Evolutionary conservation across 2,113 vertebrate species (phyloP).

Genomic region (Psilopsiagon aurifrons): DNA sequence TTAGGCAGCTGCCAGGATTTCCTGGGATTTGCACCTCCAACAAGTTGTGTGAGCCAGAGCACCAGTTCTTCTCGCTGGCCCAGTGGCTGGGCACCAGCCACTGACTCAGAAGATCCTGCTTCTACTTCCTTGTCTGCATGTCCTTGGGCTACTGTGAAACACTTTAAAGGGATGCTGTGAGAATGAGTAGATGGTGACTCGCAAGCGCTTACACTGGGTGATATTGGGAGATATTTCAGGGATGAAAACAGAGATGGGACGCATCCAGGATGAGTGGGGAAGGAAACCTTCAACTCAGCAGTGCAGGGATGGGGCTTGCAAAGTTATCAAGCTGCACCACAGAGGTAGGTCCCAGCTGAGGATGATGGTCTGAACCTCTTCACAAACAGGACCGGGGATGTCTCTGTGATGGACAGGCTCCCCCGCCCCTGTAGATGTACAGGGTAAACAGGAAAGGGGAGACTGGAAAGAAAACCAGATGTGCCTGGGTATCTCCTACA

Average conservation of each 20-base stretch:
- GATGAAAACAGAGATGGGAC: not conserved
- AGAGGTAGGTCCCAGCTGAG: not conserved
- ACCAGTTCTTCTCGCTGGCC: conserved; percentile 44
- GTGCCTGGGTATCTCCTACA: not conserved
- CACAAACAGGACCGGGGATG: not conserved
- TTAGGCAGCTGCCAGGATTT: not conserved
- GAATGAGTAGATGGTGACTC: not conserved
- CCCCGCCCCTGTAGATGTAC: not conserved
- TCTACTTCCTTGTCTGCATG: conserved; percentile 24
- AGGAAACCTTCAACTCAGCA: not conserved
- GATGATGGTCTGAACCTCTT: not conserved
- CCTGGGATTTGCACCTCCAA: not conserved
- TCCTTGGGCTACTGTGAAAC: conserved; percentile 36
- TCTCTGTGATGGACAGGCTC: not conserved
- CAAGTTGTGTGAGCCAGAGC: not conserved
- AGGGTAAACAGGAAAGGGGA: not conserved
- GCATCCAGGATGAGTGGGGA: not conserved
- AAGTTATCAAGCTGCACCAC: not conserved
- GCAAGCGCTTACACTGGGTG: fast-evolving
- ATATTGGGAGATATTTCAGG: not conserved
- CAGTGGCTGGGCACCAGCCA: conserved; percentile 25
- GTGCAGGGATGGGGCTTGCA: not conserved
- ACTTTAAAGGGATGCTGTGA: conserved; percentile 31
- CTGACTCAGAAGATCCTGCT: conserved; percentile 47
- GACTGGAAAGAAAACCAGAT: not conserved